Percentiles rank a stretch among this genome's conserved stretches.
Evolutionary conservation across 2,113 vertebrate genomes (phyloP).

Genomic region (Sakesphorus luctuosus): DNA sequence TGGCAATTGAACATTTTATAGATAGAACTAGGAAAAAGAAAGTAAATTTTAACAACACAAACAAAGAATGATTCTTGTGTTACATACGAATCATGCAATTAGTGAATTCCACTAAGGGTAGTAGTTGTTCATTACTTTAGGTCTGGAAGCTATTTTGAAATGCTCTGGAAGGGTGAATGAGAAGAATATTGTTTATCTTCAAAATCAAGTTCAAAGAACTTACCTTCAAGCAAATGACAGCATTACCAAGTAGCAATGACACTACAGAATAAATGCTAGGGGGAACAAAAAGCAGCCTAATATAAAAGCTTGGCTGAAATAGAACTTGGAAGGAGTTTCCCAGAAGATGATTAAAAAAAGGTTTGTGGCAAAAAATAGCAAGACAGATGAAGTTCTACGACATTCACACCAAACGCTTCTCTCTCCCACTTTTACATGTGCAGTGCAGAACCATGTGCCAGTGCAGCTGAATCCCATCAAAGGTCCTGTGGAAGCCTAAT

Average conservation of each 20-base stretch:
- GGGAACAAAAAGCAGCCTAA: background rate
- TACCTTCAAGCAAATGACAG: conserved; percentile 41
- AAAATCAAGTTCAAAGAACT: conserved; percentile 45
- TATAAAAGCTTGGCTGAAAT: background rate
- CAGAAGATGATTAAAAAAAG: background rate
- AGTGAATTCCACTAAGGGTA: conserved; percentile 30
- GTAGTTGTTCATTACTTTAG: conserved; percentile 47
- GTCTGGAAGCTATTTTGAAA: conserved; percentile 56
- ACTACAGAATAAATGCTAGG: background rate
- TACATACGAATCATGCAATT: conserved; percentile 41
- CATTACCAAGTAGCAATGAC: background rate
- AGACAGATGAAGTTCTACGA: background rate
- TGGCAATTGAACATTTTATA: background rate
- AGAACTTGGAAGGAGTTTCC: background rate
- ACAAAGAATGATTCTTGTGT: background rate
- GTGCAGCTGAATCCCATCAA: conserved; percentile 37
- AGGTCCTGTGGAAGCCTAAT: background rate
- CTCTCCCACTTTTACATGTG: background rate
- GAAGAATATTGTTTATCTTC: conserved; percentile 43
- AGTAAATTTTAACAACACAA: background rate
- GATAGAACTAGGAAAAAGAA: background rate
- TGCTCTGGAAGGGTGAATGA: background rate
- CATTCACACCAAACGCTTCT: background rate
- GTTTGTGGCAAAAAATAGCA: background rate
- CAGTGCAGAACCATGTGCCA: background rate